phyloP scores from a whole-genome alignment of 2,888 invertebrate species.

The Morpho helenor region DNA sequence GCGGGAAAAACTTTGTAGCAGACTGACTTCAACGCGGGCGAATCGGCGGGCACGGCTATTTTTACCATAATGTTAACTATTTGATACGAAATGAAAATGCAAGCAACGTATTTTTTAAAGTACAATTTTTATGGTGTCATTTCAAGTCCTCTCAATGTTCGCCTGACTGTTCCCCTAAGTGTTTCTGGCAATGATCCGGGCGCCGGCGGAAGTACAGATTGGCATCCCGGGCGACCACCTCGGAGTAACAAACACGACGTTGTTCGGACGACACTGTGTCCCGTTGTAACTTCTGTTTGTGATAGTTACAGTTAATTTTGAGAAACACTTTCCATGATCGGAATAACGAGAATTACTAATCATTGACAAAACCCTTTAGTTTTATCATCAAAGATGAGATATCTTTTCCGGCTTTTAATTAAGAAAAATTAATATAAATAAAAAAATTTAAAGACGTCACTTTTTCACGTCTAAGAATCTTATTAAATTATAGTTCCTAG shows the following conservation, averaged over 20 bases:
- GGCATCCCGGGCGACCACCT: conserved; percentile 59
- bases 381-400: no score
- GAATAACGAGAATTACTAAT: neutral
- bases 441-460: no score
- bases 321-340: conserved; percentile 4
- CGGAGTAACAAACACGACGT: conserved; percentile 44
- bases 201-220: conserved; percentile 70
- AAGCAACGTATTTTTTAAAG: neutral
- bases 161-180: conserved; percentile 44
- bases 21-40: no score
- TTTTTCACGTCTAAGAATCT: no score
- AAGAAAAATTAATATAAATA: no score
- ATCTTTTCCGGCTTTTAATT: no score
- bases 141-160: conserved; percentile 13
- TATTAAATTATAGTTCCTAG: no score
- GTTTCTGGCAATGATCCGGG: conserved; percentile 61
- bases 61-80: no score
- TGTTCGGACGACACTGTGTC: conserved; percentile 36
- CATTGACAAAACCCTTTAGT: neutral
- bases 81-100: no score
- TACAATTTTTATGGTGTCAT: conserved; percentile 11
- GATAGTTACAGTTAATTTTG: conserved; percentile 8
- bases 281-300: conserved; percentile 22
- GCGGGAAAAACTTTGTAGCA: no score
- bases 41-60: no score